phyloP scores from a whole-genome alignment of 2,113 vertebrate genomes.

The Python bivittatus region DNA sequence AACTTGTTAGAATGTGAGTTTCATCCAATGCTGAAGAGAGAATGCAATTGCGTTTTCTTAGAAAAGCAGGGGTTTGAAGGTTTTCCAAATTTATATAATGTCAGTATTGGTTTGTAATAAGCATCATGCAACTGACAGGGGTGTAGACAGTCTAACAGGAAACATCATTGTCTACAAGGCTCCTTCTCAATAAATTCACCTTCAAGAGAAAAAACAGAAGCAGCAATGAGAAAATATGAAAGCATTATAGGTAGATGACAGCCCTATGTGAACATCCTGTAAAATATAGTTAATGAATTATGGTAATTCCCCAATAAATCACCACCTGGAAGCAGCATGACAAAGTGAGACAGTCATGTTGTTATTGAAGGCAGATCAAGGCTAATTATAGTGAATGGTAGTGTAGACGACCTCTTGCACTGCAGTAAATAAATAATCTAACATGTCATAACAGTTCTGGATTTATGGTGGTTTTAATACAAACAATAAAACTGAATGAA shows the following conservation, averaged over 20 bases:
- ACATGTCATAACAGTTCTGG: not conserved
- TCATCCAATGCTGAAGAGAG: not conserved
- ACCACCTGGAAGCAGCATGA: not conserved
- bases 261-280: not conserved
- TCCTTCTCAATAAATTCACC: not conserved
- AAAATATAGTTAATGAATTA: not conserved
- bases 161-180: not conserved
- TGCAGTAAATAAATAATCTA: not conserved
- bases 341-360: not conserved
- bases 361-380: not conserved
- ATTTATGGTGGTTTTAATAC: not conserved
- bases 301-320: not conserved
- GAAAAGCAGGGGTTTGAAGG: not conserved
- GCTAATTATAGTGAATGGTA: not conserved
- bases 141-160: not conserved
- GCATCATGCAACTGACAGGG: not conserved
- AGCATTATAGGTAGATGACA: not conserved
- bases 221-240: not conserved
- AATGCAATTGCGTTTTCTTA: not conserved
- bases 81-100: not conserved
- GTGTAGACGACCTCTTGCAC: not conserved
- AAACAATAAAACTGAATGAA: not conserved
- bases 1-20: not conserved
- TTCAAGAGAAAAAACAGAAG: not conserved
- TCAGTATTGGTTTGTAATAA: not conserved